Percentiles rank a stretch among this genome's conserved stretches.
These are phyloP conservation scores for Lottia gigantea DNA, from an alignment of 2,888 invertebrate genomes.

Conservation along the genomic window DNA sequence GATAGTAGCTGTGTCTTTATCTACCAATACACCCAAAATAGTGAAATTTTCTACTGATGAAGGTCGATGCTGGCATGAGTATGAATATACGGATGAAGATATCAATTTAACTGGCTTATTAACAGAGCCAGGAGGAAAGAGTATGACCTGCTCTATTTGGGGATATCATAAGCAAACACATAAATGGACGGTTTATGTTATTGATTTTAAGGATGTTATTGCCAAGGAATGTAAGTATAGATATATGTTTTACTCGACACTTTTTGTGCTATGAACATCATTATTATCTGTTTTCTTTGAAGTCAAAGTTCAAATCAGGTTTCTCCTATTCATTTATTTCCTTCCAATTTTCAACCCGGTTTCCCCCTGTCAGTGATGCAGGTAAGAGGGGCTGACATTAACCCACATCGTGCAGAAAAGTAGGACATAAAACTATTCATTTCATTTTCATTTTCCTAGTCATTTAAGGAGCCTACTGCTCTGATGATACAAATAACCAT, in stretches of 20 bases:
- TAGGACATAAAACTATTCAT: too few species aligned
- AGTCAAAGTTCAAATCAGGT: too few species aligned
- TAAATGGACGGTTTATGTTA: conserved; percentile 59
- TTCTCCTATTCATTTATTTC: too few species aligned
- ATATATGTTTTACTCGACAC: not conserved
- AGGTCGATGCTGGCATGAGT: conserved; percentile 66
- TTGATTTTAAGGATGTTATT: conserved; percentile 62
- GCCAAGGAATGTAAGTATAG: conserved; percentile 51
- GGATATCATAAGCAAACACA: conserved; percentile 51
- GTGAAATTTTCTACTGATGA: conserved; percentile 66
- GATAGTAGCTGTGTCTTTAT: conserved; percentile 59
- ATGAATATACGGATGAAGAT: conserved; percentile 57
- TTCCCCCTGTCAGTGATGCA: too few species aligned
- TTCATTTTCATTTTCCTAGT: too few species aligned
- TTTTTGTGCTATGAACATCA: too few species aligned
- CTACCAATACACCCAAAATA: conserved; percentile 37
- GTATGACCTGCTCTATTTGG: conserved; percentile 63
- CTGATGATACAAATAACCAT: too few species aligned
- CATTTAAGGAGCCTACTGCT: too few species aligned
- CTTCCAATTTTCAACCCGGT: too few species aligned
- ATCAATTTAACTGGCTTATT: conserved; percentile 56
- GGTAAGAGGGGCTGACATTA: too few species aligned
- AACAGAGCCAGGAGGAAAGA: conserved; percentile 65
- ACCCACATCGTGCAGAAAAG: too few species aligned
- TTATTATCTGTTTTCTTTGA: too few species aligned